Evolutionary conservation across 2,797 vertebrate genomes (phyloP).

Genomic region (Meda fulgida): DNA sequence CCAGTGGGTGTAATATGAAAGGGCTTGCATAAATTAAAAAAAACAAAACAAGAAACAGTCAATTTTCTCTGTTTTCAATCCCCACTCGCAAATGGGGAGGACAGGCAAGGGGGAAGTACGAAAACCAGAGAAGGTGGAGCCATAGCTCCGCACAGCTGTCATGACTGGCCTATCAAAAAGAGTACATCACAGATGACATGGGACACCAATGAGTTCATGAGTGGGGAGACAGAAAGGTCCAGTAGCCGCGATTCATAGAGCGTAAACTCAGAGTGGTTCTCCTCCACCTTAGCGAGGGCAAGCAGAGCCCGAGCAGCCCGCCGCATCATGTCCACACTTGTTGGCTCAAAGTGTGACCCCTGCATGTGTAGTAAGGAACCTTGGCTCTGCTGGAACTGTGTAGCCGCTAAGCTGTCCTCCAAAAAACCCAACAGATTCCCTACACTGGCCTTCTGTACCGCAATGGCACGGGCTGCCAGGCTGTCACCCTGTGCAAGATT

Average conservation of each 20-base stretch:
- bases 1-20: conserved; percentile 95
- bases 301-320: conserved; percentile 95
- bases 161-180: conserved; percentile 99
- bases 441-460: conserved; percentile 96
- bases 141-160: conserved; percentile 96
- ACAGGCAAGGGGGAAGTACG: conserved; percentile 54
- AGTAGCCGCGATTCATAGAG: conserved; percentile 98
- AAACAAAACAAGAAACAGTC: conserved; percentile 78
- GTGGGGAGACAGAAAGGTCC: conserved; percentile 97
- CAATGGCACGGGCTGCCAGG: conserved; percentile 91
- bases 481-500: conserved; percentile 97
- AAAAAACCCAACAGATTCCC: conserved; percentile 96
- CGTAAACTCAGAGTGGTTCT: conserved; percentile 99
- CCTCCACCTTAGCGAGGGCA: conserved; percentile 97
- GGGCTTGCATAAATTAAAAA: conserved; percentile 99
- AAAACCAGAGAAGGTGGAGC: conserved; percentile 80
- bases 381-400: conserved; percentile 98
- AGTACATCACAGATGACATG: conserved; percentile 99
- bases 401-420: conserved; percentile 98
- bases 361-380: conserved; percentile 94
- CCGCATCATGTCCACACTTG: conserved; percentile 99
- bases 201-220: conserved; percentile 99
- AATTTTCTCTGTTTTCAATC: conserved; percentile 92
- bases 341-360: conserved; percentile 95
- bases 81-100: conserved; percentile 84